Conservation (phyloP, 1,140 invertebrate species). For the Zaprionus ghesquierei region DNA sequence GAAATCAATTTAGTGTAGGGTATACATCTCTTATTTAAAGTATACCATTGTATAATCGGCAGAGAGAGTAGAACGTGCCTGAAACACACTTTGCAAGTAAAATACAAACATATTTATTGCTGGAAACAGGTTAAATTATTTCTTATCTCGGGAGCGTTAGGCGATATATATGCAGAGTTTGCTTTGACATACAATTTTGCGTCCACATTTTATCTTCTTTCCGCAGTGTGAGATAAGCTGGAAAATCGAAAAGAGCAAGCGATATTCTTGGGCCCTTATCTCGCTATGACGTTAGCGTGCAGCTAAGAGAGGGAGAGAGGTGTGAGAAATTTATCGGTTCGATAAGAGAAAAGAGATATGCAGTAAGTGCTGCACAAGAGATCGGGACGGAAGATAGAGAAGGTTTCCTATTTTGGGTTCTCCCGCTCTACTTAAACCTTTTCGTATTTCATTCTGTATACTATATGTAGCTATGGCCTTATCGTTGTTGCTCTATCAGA, state of each 20-base stretch:
- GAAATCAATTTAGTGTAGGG: no score
- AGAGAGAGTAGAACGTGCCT: not conserved
- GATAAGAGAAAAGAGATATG: not conserved
- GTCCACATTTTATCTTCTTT: not conserved
- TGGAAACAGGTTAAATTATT: not conserved
- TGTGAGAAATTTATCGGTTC: not conserved
- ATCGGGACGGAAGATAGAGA: not conserved
- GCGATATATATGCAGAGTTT: not conserved
- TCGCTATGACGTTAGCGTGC: not conserved
- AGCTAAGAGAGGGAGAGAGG: not conserved
- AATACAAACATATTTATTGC: not conserved
- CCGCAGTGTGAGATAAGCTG: constrained; percentile 52
- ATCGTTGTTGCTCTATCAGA: not conserved
- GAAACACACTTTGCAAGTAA: not conserved
- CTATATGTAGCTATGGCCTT: not conserved
- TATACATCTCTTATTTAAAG: not conserved
- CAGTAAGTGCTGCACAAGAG: not conserved
- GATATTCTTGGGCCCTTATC: not conserved
- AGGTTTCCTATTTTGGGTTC: not conserved
- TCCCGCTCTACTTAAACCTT: not conserved
- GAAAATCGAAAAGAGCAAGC: constrained; percentile 26
- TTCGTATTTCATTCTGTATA: not conserved
- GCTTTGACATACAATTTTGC: not conserved
- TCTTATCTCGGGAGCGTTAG: not conserved
- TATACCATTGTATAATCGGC: not conserved